These are phyloP conservation scores for Dolichotis patagonum DNA, from an alignment of 2,113 vertebrate species.

Conservation along the genomic window DNA sequence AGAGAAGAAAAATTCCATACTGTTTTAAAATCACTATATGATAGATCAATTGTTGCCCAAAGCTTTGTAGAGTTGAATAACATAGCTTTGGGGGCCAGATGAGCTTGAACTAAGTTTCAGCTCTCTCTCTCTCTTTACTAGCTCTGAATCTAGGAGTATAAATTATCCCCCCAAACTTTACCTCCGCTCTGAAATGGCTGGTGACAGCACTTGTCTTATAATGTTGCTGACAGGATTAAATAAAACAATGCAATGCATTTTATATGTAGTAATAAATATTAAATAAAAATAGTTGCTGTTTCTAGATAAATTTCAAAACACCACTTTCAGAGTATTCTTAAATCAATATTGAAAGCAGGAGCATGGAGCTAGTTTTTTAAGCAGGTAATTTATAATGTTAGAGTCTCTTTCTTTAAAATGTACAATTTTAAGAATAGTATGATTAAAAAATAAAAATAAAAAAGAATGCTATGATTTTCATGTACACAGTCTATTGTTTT, in stretches of 20 bases:
- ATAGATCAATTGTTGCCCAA: not conserved
- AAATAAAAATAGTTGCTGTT: not conserved
- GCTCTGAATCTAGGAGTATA: not conserved
- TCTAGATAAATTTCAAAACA: constrained; percentile 35
- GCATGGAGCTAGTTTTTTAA: not conserved
- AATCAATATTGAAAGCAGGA: not conserved
- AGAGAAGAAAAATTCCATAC: not conserved
- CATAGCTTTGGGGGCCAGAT: not conserved
- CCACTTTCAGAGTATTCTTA: constrained; percentile 31
- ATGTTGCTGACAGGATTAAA: not conserved
- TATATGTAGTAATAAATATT: not conserved
- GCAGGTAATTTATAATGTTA: not conserved
- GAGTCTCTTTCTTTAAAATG: not conserved
- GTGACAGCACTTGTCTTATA: not conserved
- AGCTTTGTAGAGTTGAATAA: not conserved
- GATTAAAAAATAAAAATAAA: not conserved
- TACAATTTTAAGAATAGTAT: not conserved
- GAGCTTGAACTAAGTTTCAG: not conserved
- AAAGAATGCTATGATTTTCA: not conserved
- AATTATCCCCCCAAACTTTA: not conserved
- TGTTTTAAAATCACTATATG: not conserved
- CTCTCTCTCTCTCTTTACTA: no score
- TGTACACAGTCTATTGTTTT: not conserved
- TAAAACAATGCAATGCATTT: not conserved
- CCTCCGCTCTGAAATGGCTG: not conserved